A percentile compares a stretch with the other conserved stretches of the same genome.
Conservation (phyloP, 1,140 invertebrate species). For the Solen grandis region DNA sequence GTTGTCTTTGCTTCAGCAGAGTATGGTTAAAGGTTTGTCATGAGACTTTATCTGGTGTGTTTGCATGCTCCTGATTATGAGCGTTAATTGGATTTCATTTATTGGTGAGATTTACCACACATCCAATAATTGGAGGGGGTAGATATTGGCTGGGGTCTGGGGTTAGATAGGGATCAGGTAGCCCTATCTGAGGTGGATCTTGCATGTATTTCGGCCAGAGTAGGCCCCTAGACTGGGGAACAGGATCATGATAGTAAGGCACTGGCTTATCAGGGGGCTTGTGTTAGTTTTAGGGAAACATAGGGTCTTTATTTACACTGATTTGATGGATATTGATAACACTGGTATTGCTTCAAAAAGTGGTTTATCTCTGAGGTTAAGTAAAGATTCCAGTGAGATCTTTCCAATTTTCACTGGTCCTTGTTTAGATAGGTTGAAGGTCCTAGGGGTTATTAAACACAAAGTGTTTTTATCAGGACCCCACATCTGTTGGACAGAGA, state of each 20-base stretch:
- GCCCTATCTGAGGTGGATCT: background rate
- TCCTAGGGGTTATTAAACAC: too few species aligned
- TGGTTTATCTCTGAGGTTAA: too few species aligned
- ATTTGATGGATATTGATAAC: too few species aligned
- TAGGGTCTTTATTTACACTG: conserved; percentile 1
- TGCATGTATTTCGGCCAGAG: background rate
- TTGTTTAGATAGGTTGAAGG: too few species aligned
- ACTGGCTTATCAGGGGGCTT: conserved; percentile 1
- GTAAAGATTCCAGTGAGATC: too few species aligned
- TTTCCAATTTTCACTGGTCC: too few species aligned
- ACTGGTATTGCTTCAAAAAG: too few species aligned
- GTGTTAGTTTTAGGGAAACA: background rate
- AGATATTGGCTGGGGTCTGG: background rate
- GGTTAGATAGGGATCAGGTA: conserved; percentile 5
- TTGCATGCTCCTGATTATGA: background rate
- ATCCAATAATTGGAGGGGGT: conserved; percentile 23
- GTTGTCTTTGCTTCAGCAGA: too few species aligned
- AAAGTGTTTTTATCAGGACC: too few species aligned
- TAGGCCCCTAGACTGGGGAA: background rate
- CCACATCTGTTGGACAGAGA: too few species aligned
- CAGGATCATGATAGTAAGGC: background rate
- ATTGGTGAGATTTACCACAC: conserved; percentile 35
- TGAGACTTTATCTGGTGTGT: background rate
- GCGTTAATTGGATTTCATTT: background rate
- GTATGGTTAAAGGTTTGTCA: too few species aligned